Percentiles rank a stretch among this genome's conserved stretches.
phyloP scores from a whole-genome alignment of 2,113 vertebrate genomes.

The Mastomys coucha region DNA sequence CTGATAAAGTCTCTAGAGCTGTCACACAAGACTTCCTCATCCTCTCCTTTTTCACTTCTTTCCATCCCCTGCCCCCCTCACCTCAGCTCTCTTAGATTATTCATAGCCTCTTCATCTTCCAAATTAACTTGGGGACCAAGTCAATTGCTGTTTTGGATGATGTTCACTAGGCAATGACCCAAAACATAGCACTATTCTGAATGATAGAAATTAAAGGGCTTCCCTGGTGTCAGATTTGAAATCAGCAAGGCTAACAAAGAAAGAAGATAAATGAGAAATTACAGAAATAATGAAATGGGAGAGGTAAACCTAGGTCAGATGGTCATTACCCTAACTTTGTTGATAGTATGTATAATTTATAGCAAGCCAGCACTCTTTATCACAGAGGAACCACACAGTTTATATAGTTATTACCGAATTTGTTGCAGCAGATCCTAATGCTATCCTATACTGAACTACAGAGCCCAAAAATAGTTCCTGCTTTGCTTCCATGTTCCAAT shows the following conservation, averaged over 20 bases:
- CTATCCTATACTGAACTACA: not conserved
- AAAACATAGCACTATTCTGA: not conserved
- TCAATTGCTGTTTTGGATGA: not conserved
- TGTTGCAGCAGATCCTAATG: not conserved
- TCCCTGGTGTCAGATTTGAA: not conserved
- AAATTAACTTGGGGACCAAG: not conserved
- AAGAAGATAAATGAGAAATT: not conserved
- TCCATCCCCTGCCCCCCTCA: fast-evolving
- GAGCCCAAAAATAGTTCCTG: not conserved
- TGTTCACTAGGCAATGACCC: not conserved
- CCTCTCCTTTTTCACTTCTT: not conserved
- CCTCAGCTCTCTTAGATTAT: not conserved
- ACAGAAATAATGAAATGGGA: not conserved
- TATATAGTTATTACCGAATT: not conserved
- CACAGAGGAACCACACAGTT: not conserved
- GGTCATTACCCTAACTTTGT: not conserved
- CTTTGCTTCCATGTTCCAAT: not conserved
- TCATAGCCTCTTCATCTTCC: not conserved
- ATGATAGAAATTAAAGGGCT: not conserved
- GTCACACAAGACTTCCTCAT: not conserved
- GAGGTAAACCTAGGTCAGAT: not conserved
- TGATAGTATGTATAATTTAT: not conserved
- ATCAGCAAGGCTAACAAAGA: not conserved
- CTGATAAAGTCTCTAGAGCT: not conserved
- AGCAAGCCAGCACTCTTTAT: not conserved